Percentiles rank a stretch among this genome's conserved stretches.
phyloP scores from a whole-genome alignment of 2,797 vertebrate species.

The Poeciliopsis presidionis region DNA sequence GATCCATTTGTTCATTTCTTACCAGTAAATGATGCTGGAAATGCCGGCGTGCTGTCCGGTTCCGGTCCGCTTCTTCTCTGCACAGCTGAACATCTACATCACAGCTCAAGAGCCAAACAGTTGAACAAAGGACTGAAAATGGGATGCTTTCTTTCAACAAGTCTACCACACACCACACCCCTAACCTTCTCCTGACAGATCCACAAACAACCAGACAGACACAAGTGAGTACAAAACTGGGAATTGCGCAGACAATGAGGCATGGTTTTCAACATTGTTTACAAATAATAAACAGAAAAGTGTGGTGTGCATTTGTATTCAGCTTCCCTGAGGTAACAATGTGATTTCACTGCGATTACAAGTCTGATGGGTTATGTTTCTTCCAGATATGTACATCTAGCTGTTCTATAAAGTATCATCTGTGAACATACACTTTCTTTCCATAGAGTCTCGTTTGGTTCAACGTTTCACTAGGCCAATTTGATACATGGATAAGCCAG shows the following conservation, averaged over 20 bases:
- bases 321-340: background rate
- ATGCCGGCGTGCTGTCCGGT: conserved; percentile 75
- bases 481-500: background rate
- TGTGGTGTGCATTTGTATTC: background rate
- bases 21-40: conserved; percentile 81
- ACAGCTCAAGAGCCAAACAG: conserved; percentile 64
- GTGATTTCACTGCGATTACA: background rate
- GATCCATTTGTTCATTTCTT: conserved; percentile 41
- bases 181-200: background rate
- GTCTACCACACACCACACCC: background rate
- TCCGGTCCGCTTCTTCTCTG: conserved; percentile 64
- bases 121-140: background rate
- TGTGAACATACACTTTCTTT: background rate
- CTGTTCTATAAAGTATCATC: background rate
- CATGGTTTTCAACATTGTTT: background rate
- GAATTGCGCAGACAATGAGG: background rate
- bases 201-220: background rate
- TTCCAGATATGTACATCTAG: background rate
- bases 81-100: conserved; percentile 78
- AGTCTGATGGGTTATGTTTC: background rate
- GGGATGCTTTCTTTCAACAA: background rate
- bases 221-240: background rate
- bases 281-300: background rate
- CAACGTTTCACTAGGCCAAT: background rate
- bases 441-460: background rate